Percentiles rank a stretch among this genome's conserved stretches.
Evolutionary conservation across 1,140 invertebrate genomes (phyloP).

Genomic region (Limonius californicus): DNA sequence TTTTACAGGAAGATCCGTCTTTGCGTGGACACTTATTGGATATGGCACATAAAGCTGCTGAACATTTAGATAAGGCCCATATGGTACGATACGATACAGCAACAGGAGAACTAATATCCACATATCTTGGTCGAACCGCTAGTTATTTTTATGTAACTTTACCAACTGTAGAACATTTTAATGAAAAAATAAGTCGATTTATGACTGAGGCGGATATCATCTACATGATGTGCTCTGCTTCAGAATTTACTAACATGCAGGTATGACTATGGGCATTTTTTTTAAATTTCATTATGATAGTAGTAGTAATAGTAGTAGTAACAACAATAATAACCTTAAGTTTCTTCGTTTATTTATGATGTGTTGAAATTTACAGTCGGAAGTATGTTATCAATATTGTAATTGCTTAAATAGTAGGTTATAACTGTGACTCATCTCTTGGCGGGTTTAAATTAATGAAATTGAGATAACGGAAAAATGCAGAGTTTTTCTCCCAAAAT

Average conservation of each 20-base stretch:
- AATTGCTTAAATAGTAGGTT: too few relatives aligned
- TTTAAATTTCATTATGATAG: conserved; percentile 14
- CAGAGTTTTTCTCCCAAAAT: too few relatives aligned
- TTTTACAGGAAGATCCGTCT: conserved; percentile 29
- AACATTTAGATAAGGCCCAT: conserved; percentile 82
- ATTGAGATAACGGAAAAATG: too few relatives aligned
- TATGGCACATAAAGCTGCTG: conserved; percentile 59
- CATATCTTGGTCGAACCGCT: conserved; percentile 90
- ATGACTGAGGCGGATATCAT: conserved; percentile 89
- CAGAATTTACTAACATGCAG: conserved; percentile 96
- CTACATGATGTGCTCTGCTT: conserved; percentile 81
- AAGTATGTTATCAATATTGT: too few relatives aligned
- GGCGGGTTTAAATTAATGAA: too few relatives aligned
- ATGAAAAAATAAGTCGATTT: conserved; percentile 68
- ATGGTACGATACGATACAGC: conserved; percentile 91
- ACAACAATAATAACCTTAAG: too few relatives aligned
- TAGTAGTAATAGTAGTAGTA: too few relatives aligned
- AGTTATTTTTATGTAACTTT: conserved; percentile 98
- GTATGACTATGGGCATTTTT: conserved; percentile 47
- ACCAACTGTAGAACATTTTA: conserved; percentile 91
- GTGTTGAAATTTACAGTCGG: too few relatives aligned
- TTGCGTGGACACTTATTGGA: conserved; percentile 29
- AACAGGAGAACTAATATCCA: conserved; percentile 70
- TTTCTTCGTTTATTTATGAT: too few relatives aligned
- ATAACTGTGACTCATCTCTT: too few relatives aligned